Conservation (phyloP, 2,888 invertebrate genomes). For the Drosophila koepferae region DNA sequence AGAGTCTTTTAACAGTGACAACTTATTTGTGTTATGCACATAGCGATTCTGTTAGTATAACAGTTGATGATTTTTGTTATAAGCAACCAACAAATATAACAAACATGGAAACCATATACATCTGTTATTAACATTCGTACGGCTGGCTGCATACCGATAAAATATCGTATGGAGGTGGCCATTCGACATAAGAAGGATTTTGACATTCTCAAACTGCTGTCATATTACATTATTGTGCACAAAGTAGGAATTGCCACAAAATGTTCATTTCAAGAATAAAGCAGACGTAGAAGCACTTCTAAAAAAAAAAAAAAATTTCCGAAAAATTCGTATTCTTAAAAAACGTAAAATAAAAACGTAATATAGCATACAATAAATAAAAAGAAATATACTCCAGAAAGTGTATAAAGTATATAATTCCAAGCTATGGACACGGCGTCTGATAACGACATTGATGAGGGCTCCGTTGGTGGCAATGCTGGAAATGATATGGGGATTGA, state of each 20-base stretch:
- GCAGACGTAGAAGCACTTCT: not conserved
- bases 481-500: slow-evolving; percentile 86
- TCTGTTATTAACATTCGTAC: not conserved
- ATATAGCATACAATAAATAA: not conserved
- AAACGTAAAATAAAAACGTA: too few relatives aligned
- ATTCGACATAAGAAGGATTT: not conserved
- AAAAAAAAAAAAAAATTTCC: not conserved
- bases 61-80: not conserved
- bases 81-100: not conserved
- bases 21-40: not conserved
- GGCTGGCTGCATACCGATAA: not conserved
- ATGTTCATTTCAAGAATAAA: not conserved
- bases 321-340: not conserved
- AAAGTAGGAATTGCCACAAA: not conserved
- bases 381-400: not conserved
- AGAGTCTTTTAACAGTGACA: too few relatives aligned
- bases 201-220: not conserved
- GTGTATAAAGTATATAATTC: too few relatives aligned
- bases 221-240: slow-evolving; percentile 20
- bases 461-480: slow-evolving; percentile 76
- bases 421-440: slow-evolving; percentile 67
- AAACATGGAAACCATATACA: too few relatives aligned
- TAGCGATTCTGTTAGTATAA: not conserved
- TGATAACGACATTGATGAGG: slow-evolving; percentile 85
- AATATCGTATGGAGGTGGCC: not conserved